Evolutionary conservation across 2,888 invertebrate species (phyloP).

Genomic region (Laspeyria flexula): DNA sequence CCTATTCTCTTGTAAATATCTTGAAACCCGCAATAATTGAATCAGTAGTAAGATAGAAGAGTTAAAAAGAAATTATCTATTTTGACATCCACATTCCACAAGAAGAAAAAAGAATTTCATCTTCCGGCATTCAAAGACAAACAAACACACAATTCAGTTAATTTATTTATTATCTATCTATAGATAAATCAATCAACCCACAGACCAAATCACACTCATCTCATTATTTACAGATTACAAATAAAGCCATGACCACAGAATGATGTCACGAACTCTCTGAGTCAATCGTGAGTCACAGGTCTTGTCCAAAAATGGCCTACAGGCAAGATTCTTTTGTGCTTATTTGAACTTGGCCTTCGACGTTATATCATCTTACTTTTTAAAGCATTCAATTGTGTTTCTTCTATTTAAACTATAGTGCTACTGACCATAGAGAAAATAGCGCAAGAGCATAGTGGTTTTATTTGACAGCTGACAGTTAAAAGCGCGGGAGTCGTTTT

Average conservation of each 20-base stretch:
- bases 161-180: background rate
- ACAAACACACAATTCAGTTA: background rate
- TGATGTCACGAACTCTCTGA: constrained; percentile 40
- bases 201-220: constrained; percentile 22
- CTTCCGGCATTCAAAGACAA: background rate
- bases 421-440: background rate
- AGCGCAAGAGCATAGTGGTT: background rate
- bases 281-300: constrained; percentile 43
- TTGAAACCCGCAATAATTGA: no score
- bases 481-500: background rate
- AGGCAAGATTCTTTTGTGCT: constrained; percentile 31
- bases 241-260: constrained; percentile 35
- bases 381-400: constrained; percentile 19
- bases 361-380: constrained; percentile 27
- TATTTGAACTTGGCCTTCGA: constrained; percentile 46
- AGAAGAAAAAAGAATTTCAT: no score
- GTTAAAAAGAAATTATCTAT: no score
- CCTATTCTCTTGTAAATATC: no score
- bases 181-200: constrained; percentile 15
- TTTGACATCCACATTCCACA: no score
- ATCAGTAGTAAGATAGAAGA: no score
- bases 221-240: constrained; percentile 21
- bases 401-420: no score
- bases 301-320: constrained; percentile 40
- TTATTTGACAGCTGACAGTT: background rate